These are phyloP conservation scores for Phortica okadai DNA, from an alignment of 2,888 invertebrate genomes.

Conservation along the genomic window DNA sequence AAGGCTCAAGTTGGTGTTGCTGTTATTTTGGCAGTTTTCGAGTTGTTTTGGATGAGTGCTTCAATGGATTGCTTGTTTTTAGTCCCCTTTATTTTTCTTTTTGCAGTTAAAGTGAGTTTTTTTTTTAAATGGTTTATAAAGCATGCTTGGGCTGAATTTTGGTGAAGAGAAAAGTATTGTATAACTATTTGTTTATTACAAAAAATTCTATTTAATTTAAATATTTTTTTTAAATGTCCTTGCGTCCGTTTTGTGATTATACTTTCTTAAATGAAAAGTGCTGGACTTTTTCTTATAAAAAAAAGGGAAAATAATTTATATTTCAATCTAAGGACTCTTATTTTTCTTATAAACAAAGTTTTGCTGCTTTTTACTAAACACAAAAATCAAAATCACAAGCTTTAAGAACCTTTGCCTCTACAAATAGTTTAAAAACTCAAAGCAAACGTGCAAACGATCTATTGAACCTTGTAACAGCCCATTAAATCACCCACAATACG, in stretches of 20 bases:
- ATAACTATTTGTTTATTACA: too few species aligned
- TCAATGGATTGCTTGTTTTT: slow-evolving; percentile 22
- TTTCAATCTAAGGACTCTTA: too few species aligned
- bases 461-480: slow-evolving; percentile 3
- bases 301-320: too few species aligned
- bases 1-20: slow-evolving; percentile 8
- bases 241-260: too few species aligned
- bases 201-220: too few species aligned
- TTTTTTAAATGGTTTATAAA: not conserved
- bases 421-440: not conserved
- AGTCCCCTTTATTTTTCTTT: not conserved
- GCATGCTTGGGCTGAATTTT: not conserved
- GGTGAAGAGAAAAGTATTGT: too few species aligned
- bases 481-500: not conserved
- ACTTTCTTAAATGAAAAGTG: too few species aligned
- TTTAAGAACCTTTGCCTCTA: slow-evolving; percentile 14
- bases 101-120: not conserved
- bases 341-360: too few species aligned
- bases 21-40: slow-evolving; percentile 25
- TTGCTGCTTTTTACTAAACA: too few species aligned
- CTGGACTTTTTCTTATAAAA: too few species aligned
- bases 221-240: too few species aligned
- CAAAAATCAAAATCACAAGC: not conserved
- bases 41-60: slow-evolving; percentile 30
- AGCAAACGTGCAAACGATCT: not conserved